Conservation (phyloP, 2,113 vertebrate species). For the Hyaena hyaena region DNA sequence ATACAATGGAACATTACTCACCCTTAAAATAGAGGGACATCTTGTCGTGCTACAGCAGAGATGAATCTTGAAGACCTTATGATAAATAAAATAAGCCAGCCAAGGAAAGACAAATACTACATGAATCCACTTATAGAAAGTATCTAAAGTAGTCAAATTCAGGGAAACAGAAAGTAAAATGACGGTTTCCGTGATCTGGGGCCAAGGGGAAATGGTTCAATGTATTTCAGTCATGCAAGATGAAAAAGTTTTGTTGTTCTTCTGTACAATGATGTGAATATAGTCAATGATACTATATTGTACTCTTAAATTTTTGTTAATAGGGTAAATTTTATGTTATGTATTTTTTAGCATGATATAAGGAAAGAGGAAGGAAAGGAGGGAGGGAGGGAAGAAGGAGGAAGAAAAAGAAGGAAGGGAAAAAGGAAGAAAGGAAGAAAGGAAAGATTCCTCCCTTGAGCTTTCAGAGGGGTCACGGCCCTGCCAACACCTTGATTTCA, state of each 20-base stretch:
- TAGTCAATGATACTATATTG: too few relatives aligned
- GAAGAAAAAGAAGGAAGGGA: too few relatives aligned
- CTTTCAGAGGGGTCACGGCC: neutral
- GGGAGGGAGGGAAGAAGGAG: too few relatives aligned
- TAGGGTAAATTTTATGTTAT: neutral
- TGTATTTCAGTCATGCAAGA: neutral
- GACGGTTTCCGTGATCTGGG: neutral
- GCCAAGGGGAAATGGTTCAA: neutral
- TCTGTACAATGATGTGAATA: neutral
- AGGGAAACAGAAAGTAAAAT: neutral
- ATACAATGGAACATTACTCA: neutral
- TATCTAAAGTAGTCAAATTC: neutral
- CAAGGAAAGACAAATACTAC: neutral
- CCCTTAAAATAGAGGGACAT: neutral
- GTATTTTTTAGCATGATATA: neutral
- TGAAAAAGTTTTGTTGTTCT: neutral
- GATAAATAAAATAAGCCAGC: neutral
- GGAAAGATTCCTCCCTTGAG: neutral
- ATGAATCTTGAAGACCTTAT: neutral
- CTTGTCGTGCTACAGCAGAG: neutral
- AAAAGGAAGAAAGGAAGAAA: neutral
- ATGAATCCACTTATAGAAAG: neutral
- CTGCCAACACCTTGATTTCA: neutral
- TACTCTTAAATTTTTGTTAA: neutral
- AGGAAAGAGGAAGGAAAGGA: neutral